Evolutionary conservation across 2,113 vertebrate genomes (phyloP).

Genomic region (Myotis yumanensis): DNA sequence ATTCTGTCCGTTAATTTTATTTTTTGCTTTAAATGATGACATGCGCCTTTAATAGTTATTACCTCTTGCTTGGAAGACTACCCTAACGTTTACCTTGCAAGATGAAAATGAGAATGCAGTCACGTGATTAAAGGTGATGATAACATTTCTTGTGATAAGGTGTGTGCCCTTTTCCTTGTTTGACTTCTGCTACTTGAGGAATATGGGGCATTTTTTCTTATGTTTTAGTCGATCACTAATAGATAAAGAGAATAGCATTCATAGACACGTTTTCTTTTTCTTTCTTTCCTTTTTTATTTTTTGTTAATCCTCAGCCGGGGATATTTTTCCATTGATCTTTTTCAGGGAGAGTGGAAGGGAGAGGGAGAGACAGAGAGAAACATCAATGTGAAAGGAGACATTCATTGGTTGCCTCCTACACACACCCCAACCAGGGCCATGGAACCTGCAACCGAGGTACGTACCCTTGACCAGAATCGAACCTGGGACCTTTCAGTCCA

Average conservation of each 20-base stretch:
- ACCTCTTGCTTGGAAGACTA: slow-evolving; percentile 21
- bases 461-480: no score
- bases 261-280: background rate
- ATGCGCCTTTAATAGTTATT: background rate
- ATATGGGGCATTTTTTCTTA: background rate
- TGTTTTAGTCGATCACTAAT: background rate
- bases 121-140: background rate
- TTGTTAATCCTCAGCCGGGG: no score
- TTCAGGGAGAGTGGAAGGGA: no score
- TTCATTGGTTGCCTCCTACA: no score
- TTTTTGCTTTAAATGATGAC: slow-evolving; percentile 55
- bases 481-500: no score
- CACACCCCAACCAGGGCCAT: no score
- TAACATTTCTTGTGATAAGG: background rate
- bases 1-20: slow-evolving; percentile 16
- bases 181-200: background rate
- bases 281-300: no score
- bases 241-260: background rate
- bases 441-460: no score
- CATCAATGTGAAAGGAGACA: no score
- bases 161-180: background rate
- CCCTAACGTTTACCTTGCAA: background rate
- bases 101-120: background rate
- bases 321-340: no score
- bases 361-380: no score